Evolutionary conservation across 2,888 invertebrate genomes (phyloP).

Genomic region (Nebria salina): DNA sequence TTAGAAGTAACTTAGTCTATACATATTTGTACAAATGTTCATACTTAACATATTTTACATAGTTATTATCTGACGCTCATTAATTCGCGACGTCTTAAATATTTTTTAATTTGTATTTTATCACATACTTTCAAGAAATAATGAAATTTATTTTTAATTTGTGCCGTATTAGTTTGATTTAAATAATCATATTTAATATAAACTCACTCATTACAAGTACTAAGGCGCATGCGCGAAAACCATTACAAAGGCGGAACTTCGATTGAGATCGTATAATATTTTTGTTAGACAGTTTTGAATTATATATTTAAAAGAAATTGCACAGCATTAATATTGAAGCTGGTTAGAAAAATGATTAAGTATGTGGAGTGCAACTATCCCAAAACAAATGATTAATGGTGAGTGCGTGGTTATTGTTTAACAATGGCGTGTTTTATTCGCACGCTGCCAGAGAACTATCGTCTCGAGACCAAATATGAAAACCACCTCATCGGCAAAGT

Average conservation of each 20-base stretch:
- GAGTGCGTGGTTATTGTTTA: constrained; percentile 47
- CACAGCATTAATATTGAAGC: constrained; percentile 27
- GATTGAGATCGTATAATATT: not conserved
- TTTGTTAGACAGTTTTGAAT: too few relatives aligned
- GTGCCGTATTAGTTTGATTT: too few relatives aligned
- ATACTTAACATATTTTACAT: not conserved
- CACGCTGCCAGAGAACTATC: constrained; percentile 90
- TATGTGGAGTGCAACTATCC: constrained; percentile 6
- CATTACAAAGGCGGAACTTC: not conserved
- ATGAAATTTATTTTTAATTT: too few relatives aligned
- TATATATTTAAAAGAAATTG: not conserved
- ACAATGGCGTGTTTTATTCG: constrained; percentile 53
- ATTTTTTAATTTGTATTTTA: too few relatives aligned
- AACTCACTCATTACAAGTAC: not conserved
- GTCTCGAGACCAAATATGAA: constrained; percentile 96
- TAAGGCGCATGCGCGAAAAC: not conserved
- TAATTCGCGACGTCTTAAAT: too few relatives aligned
- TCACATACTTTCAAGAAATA: too few relatives aligned
- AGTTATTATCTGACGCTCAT: not conserved
- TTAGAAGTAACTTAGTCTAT: not conserved
- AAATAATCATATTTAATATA: not conserved
- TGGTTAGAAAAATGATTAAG: not conserved
- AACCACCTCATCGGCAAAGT: constrained; percentile 98
- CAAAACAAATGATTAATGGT: constrained; percentile 2
- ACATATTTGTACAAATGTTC: constrained; percentile 6